phyloP scores from a whole-genome alignment of 2,797 vertebrate genomes.

The Xiphorhynchus erythropygius region DNA sequence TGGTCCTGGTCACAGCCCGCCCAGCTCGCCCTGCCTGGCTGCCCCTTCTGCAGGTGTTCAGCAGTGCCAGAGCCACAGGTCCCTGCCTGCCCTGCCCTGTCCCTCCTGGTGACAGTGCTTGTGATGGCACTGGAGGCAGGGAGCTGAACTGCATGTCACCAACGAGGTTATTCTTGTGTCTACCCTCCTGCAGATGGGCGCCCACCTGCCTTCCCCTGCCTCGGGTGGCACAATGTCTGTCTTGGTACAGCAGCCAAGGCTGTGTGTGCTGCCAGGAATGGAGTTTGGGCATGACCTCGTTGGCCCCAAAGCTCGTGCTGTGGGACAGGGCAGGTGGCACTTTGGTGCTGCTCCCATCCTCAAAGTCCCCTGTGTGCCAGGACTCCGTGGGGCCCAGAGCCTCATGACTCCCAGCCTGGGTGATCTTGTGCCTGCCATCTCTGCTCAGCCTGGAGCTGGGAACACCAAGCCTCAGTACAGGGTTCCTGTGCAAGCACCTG shows the following conservation, averaged over 20 bases:
- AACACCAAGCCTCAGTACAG: accelerated
- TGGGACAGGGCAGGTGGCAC: neutral
- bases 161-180: neutral
- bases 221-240: neutral
- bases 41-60: accelerated
- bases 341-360: accelerated
- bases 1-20: accelerated
- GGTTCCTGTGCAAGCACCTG: neutral
- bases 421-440: neutral
- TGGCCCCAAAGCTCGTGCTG: accelerated
- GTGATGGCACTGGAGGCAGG: neutral
- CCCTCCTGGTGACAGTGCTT: neutral
- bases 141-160: accelerated
- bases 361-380: accelerated
- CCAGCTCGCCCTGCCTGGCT: neutral
- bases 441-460: neutral
- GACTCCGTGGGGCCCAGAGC: accelerated
- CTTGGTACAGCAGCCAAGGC: accelerated
- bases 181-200: neutral
- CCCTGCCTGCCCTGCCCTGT: neutral
- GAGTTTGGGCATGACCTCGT: neutral
- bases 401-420: neutral
- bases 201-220: neutral
- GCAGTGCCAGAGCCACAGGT: neutral
- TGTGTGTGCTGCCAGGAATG: accelerated